phyloP scores from a whole-genome alignment of 2,797 vertebrate species.

The Sebastes itinus region DNA sequence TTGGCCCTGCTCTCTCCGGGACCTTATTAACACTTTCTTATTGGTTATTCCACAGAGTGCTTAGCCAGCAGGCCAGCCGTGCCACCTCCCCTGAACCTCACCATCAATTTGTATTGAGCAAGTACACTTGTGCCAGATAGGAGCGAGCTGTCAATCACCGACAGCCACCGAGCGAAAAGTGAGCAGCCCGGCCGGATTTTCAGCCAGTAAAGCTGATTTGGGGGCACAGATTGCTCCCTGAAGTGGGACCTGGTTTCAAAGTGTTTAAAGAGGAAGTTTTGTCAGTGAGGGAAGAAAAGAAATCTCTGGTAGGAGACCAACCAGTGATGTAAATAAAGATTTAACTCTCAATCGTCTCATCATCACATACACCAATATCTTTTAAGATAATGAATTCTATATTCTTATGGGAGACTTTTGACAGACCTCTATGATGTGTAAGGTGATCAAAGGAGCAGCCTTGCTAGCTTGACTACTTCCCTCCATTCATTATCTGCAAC shows the following conservation, averaged over 20 bases:
- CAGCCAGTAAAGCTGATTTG: constrained; percentile 25
- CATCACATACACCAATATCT: neutral
- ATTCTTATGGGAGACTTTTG: neutral
- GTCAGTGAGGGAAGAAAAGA: constrained; percentile 2
- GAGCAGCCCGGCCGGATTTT: constrained; percentile 6
- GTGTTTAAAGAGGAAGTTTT: constrained; percentile 26
- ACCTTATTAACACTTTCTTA: constrained; percentile 71
- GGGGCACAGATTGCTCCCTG: constrained; percentile 39
- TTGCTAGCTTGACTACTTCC: no score
- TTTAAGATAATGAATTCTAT: neutral
- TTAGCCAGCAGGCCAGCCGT: constrained; percentile 65
- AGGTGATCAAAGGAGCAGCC: neutral
- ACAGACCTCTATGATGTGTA: neutral
- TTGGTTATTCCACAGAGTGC: constrained; percentile 65
- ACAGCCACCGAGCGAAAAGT: neutral
- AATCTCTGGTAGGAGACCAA: neutral
- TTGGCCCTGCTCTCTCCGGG: constrained; percentile 37
- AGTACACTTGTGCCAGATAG: neutral
- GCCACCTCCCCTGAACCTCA: constrained; percentile 59
- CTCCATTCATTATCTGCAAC: no score
- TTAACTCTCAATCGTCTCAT: neutral
- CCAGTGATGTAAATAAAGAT: neutral
- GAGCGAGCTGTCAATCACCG: constrained; percentile 61
- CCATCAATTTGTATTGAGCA: constrained; percentile 60
- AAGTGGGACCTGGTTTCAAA: constrained; percentile 43